Conservation (phyloP, 2,113 vertebrate genomes). For the Centrocercus urophasianus region DNA sequence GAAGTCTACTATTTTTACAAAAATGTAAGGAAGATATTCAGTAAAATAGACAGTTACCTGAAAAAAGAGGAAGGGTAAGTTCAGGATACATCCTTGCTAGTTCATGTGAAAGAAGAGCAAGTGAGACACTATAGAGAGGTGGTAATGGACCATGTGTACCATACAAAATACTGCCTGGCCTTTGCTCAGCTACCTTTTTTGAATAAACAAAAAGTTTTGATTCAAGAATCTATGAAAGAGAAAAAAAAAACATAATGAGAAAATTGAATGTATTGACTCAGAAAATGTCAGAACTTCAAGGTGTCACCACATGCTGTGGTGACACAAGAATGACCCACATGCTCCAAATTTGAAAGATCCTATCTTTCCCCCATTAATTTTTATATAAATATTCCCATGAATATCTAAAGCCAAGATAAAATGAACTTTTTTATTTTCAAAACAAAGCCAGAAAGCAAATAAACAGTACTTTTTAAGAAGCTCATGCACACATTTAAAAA, state of each 20-base stretch:
- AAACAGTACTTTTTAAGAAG: not conserved
- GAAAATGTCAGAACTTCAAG: not conserved
- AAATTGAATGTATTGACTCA: not conserved
- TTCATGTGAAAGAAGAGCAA: slow-evolving; percentile 91
- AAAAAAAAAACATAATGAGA: slow-evolving; percentile 1
- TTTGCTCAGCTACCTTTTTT: slow-evolving; percentile 93
- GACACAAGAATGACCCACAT: not conserved
- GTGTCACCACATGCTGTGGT: not conserved
- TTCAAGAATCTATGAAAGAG: slow-evolving; percentile 87
- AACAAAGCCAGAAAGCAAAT: not conserved
- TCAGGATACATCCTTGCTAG: slow-evolving; percentile 98
- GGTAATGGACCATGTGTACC: slow-evolving; percentile 94
- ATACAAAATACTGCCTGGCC: slow-evolving; percentile 92
- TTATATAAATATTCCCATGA: not conserved
- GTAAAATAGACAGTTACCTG: slow-evolving; percentile 82
- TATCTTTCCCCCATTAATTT: not conserved
- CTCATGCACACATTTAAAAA: not conserved
- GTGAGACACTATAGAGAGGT: slow-evolving; percentile 93
- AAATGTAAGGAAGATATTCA: not conserved
- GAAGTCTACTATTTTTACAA: not conserved
- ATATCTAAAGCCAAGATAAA: slow-evolving; percentile 2
- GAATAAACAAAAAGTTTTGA: slow-evolving; percentile 95
- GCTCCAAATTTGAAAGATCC: not conserved
- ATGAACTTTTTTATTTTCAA: not conserved
- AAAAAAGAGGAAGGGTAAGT: slow-evolving; percentile 97